Evolutionary conservation across 2,113 vertebrate species (phyloP).

Genomic region (Sylvietta virens): DNA sequence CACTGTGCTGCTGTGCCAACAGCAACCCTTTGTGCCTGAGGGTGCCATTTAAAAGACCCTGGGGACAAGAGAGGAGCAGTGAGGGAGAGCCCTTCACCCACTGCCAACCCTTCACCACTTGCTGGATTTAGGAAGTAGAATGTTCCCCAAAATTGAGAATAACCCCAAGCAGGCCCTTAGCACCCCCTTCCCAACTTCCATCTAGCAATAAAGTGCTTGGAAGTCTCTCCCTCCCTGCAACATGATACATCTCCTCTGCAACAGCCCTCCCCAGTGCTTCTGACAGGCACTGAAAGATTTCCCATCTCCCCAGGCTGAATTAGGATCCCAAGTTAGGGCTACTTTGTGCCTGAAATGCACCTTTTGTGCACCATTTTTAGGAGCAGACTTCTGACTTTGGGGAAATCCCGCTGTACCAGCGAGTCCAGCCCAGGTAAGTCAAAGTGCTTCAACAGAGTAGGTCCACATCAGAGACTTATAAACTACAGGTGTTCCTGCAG

Average conservation of each 20-base stretch:
- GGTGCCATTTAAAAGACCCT: background rate
- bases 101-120: background rate
- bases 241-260: rapidly evolving
- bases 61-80: background rate
- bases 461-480: background rate
- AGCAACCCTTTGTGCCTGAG: background rate
- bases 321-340: background rate
- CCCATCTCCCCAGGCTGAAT: background rate
- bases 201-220: background rate
- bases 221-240: background rate
- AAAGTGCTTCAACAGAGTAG: background rate
- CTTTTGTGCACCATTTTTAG: rapidly evolving
- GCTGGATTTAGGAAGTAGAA: background rate
- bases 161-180: background rate
- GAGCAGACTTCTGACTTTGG: background rate
- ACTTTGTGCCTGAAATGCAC: background rate
- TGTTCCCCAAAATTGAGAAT: background rate
- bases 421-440: background rate
- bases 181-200: background rate
- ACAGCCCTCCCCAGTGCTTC: background rate
- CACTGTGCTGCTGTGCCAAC: background rate
- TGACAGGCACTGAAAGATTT: background rate
- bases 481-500: background rate
- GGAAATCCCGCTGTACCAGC: background rate
- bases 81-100: background rate